phyloP scores from a whole-genome alignment of 2,888 invertebrate species.

The Argyresthia goedartella region DNA sequence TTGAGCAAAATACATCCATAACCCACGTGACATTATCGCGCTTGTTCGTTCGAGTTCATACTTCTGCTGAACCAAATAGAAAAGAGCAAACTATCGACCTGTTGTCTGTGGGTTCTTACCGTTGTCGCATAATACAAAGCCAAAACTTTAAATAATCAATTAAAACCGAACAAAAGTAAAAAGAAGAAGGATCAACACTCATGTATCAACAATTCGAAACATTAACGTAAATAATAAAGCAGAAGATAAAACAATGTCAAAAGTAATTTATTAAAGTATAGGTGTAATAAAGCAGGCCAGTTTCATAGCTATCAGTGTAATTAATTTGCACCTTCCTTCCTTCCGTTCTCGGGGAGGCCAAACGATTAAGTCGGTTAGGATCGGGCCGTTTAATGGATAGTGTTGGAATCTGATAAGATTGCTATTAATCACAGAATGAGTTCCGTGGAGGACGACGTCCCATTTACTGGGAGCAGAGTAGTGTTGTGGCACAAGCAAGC shows the following conservation, averaged over 20 bases:
- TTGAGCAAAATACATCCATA: neutral
- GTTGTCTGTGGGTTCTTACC: neutral
- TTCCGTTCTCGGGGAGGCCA: constrained; percentile 29
- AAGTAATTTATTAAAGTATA: constrained; percentile 12
- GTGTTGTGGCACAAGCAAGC: neutral
- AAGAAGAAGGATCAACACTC: no score
- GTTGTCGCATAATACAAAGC: no score
- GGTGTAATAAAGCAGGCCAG: constrained; percentile 11
- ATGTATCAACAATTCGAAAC: neutral
- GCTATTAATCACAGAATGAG: constrained; percentile 47
- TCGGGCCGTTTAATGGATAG: constrained; percentile 39
- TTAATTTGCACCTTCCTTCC: constrained; percentile 53
- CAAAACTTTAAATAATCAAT: no score
- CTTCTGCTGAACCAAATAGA: no score
- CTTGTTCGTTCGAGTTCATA: neutral
- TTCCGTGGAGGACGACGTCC: constrained; percentile 29
- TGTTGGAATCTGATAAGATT: constrained; percentile 51
- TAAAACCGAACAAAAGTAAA: neutral
- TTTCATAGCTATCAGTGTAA: constrained; percentile 35
- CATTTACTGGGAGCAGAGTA: constrained; percentile 24
- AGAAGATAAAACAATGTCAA: constrained; percentile 23
- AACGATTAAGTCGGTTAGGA: constrained; percentile 36
- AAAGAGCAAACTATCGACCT: no score
- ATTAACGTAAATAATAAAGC: constrained; percentile 21
- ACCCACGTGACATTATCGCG: neutral